Evolutionary conservation across 2,797 vertebrate species (phyloP), one percentile per base, ranked within the genome.

Genomic region (Anabacerthia variegaticeps): DNA sequence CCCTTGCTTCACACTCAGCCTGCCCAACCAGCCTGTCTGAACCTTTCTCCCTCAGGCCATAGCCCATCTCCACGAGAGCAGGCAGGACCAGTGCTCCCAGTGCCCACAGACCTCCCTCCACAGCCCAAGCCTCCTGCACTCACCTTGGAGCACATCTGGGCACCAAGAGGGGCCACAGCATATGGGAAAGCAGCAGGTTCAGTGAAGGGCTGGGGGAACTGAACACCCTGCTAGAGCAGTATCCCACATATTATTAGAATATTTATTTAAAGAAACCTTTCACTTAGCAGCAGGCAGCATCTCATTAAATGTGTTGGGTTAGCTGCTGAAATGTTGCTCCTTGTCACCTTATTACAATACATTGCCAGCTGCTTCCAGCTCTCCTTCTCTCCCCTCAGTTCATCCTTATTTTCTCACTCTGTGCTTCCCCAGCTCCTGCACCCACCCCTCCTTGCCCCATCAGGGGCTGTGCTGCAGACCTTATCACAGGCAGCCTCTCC

Each of bases 301-400:
- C 91, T 95, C 76, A 96, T 95, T 94, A 96, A 85, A 88, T 10
- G 36, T 83, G 74, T 78, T 44, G 72, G 84, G 69, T 80, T 91
- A 90, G 87, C 85, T 95, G 87, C 69, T 86, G 48, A 71, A 84
- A 63, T 32, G 28, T 88, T 63, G 58, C 69, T 87, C n/a, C 88
- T 85, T 77, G 37, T 59, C 91, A 94, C 91, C 84, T 94, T 61
- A 69, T 67, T 78, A 66, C 72, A 86, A 21, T 51, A 55, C 51
- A 19, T 68, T 14, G 3, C 73, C 82, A 83, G 77, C 69, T 92
- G 75, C 78, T 66, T 69, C 71, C 78, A 72, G 55, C 21, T 79
- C 26, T 73, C 24, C 74, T 71, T 63, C 59, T 46, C 36, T 83
- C 65, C 54, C 73, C 56, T 72, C 32, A 3, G 20, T 27, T 76